Evolutionary conservation across 1,140 invertebrate genomes (phyloP).

Genomic region (Popillia japonica): DNA sequence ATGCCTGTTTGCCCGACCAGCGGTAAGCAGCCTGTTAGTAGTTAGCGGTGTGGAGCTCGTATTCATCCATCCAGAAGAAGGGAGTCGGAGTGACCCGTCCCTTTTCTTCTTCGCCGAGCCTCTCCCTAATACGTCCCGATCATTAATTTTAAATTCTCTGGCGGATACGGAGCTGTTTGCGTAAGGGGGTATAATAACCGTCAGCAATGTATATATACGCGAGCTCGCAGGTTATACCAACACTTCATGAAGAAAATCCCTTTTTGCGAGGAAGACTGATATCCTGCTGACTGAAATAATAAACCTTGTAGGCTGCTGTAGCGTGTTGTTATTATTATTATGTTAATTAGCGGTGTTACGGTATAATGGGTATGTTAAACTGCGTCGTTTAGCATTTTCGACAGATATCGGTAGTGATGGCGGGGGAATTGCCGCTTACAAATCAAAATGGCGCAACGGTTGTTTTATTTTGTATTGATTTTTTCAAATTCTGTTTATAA

Average conservation of each 20-base stretch:
- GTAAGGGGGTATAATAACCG: not conserved
- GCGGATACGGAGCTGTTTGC: slow-evolving; percentile 8
- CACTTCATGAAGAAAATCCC: too few species aligned
- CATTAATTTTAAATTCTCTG: slow-evolving; percentile 10
- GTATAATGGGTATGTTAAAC: too few species aligned
- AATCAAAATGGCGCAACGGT: too few species aligned
- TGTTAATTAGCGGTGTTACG: too few species aligned
- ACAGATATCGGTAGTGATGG: too few species aligned
- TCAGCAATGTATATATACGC: not conserved
- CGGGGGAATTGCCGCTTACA: too few species aligned
- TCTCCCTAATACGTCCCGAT: not conserved
- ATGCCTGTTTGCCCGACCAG: not conserved
- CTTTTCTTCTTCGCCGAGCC: not conserved
- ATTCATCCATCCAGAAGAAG: not conserved
- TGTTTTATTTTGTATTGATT: too few species aligned
- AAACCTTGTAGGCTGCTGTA: not conserved
- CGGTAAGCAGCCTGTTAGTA: not conserved
- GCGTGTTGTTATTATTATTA: too few species aligned
- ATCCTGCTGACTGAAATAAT: not conserved
- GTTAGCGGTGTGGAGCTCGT: not conserved
- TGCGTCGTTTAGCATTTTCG: too few species aligned
- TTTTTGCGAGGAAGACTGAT: not conserved
- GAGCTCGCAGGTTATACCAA: not conserved
- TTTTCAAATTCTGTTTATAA: too few species aligned
- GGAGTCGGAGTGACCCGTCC: not conserved